Percentiles rank a stretch among this genome's conserved stretches.
Evolutionary conservation across 2,113 vertebrate species (phyloP).

Genomic region (Nothocercus julius): DNA sequence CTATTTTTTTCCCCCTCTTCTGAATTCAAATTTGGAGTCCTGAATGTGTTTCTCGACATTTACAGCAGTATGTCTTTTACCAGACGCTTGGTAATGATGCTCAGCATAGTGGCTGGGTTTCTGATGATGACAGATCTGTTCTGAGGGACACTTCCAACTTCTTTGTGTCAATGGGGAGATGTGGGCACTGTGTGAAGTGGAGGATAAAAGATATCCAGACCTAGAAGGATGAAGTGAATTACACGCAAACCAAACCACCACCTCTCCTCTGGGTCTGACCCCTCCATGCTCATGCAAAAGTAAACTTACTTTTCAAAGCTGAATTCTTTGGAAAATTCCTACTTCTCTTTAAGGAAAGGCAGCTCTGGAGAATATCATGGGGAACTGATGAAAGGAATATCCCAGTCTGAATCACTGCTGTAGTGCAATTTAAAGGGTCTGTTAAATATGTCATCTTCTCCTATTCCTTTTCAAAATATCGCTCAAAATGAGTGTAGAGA

Average conservation of each 20-base stretch:
- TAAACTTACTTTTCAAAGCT: not conserved
- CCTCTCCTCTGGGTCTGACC: not conserved
- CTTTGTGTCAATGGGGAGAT: not conserved
- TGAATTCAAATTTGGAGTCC: not conserved
- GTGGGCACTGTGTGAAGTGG: not conserved
- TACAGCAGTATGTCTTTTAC: not conserved
- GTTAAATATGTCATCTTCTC: not conserved
- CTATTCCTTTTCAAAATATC: slow-evolving; percentile 30
- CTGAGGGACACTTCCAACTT: not conserved
- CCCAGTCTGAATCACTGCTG: not conserved
- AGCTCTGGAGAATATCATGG: not conserved
- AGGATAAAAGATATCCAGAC: not conserved
- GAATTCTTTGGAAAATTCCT: slow-evolving; percentile 7
- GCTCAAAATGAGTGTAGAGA: not conserved
- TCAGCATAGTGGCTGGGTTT: not conserved
- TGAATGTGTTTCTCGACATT: not conserved
- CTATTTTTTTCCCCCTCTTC: not conserved
- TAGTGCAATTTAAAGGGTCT: not conserved
- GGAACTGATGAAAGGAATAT: slow-evolving; percentile 18
- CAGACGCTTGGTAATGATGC: not conserved
- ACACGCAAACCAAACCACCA: not conserved
- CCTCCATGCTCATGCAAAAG: not conserved
- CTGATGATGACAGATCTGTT: not conserved
- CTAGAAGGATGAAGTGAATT: not conserved
- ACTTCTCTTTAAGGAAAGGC: not conserved